Conservation (phyloP, 2,888 invertebrate genomes). For the Stegophylla sp. region DNA sequence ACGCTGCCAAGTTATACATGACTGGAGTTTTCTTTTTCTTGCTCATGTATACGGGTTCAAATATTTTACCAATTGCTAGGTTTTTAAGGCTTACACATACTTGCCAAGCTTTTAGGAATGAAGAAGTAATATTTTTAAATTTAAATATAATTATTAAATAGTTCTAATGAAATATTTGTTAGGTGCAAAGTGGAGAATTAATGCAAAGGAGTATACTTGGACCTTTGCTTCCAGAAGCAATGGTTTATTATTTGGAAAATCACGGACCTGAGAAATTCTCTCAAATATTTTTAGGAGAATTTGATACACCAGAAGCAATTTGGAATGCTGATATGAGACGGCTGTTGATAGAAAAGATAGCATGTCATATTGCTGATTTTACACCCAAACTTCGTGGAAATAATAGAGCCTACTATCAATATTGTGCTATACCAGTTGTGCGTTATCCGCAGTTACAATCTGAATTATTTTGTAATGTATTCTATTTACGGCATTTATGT, state of each 20-base stretch:
- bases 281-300: slow-evolving; percentile 93
- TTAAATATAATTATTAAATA: slow-evolving; percentile 36
- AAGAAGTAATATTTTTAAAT: slow-evolving; percentile 71
- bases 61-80: slow-evolving; percentile 91
- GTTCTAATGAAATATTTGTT: neutral
- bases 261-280: slow-evolving; percentile 98
- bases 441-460: slow-evolving; percentile 92
- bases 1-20: slow-evolving; percentile 89
- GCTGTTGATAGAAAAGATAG: slow-evolving; percentile 94
- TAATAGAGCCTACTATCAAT: slow-evolving; percentile 92
- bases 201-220: slow-evolving; percentile 92
- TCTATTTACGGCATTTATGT: slow-evolving; percentile 95
- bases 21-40: slow-evolving; percentile 98
- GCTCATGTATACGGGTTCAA: slow-evolving; percentile 98
- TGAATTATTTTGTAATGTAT: slow-evolving; percentile 98
- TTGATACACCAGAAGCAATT: slow-evolving; percentile 98
- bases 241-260: slow-evolving; percentile 98
- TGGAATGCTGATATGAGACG: slow-evolving; percentile 98
- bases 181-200: slow-evolving; percentile 74
- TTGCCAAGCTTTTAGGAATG: slow-evolving; percentile 92
- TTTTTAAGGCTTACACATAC: slow-evolving; percentile 94
- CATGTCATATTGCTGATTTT: slow-evolving; percentile 97
- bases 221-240: slow-evolving; percentile 95
- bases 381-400: slow-evolving; percentile 92
- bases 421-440: slow-evolving; percentile 91